phyloP scores from a whole-genome alignment of 1,140 invertebrate species.

The Drosophila parabipectinata region DNA sequence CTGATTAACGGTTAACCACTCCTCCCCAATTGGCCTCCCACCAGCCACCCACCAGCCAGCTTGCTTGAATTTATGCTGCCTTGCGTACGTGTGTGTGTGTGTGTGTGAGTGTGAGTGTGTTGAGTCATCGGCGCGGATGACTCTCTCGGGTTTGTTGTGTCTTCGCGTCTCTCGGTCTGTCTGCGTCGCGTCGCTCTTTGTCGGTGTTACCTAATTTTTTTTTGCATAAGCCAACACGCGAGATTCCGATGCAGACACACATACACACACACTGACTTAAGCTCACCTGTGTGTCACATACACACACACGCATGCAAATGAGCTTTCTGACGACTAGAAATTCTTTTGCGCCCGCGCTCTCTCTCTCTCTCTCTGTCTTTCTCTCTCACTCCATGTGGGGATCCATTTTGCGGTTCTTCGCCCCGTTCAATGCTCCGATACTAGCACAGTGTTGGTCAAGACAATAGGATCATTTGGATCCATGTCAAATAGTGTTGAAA shows the following conservation, averaged over 20 bases:
- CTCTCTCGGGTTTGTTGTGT: not conserved
- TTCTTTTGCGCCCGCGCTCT: constrained; percentile 41
- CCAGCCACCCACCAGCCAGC: not conserved
- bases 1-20: not conserved
- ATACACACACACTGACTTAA: not conserved
- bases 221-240: constrained; percentile 40
- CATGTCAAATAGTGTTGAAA: not conserved
- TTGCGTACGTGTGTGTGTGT: not conserved
- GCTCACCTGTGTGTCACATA: not conserved
- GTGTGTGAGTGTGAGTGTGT: constrained; percentile 5
- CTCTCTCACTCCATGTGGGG: constrained; percentile 33
- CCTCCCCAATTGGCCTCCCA: not conserved
- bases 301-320: constrained; percentile 28
- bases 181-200: constrained; percentile 13
- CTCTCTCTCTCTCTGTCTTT: constrained; percentile 16
- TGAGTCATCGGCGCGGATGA: constrained; percentile 24
- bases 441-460: constrained; percentile 2
- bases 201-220: constrained; percentile 46
- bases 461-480: not conserved
- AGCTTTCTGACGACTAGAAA: constrained; percentile 48
- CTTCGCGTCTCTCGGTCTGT: constrained; percentile 6
- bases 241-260: constrained; percentile 36
- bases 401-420: constrained; percentile 66
- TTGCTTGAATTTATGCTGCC: not conserved
- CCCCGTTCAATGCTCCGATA: constrained; percentile 72